phyloP scores from a whole-genome alignment of 2,797 vertebrate species.

The Poeciliopsis turneri region DNA sequence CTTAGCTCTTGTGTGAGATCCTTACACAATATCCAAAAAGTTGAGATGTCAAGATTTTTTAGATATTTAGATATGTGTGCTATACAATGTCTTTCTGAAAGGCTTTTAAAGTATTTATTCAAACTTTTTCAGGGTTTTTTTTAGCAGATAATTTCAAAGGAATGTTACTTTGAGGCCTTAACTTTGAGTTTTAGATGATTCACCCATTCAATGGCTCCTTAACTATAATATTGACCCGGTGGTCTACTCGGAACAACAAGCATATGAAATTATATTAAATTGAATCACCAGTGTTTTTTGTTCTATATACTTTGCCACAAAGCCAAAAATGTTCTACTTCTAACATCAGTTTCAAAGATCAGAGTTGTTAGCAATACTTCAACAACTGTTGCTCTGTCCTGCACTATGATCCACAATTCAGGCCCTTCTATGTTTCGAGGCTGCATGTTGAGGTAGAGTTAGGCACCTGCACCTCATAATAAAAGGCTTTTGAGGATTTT shows the following conservation, averaged over 20 bases:
- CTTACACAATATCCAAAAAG: neutral
- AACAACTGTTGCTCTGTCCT: neutral
- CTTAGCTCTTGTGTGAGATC: neutral
- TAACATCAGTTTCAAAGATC: neutral
- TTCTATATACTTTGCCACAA: neutral
- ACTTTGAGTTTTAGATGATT: neutral
- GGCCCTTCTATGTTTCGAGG: neutral
- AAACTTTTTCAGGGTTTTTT: neutral
- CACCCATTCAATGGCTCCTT: neutral
- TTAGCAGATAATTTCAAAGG: neutral
- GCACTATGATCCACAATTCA: constrained; percentile 23
- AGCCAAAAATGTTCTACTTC: neutral
- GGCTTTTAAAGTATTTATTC: neutral
- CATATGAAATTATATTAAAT: neutral
- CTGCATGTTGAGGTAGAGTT: neutral
- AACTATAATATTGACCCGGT: neutral
- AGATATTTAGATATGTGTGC: neutral
- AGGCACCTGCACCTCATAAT: constrained; percentile 11
- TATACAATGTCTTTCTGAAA: neutral
- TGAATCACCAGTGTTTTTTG: neutral
- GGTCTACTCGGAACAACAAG: neutral
- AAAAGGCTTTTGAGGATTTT: neutral
- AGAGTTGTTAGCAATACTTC: neutral
- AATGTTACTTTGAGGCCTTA: neutral
- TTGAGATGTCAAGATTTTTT: neutral